Evolutionary conservation across 2,797 vertebrate genomes (phyloP), one percentile per base, ranked within the genome.

Genomic region (Kryptolebias ocellatus): DNA sequence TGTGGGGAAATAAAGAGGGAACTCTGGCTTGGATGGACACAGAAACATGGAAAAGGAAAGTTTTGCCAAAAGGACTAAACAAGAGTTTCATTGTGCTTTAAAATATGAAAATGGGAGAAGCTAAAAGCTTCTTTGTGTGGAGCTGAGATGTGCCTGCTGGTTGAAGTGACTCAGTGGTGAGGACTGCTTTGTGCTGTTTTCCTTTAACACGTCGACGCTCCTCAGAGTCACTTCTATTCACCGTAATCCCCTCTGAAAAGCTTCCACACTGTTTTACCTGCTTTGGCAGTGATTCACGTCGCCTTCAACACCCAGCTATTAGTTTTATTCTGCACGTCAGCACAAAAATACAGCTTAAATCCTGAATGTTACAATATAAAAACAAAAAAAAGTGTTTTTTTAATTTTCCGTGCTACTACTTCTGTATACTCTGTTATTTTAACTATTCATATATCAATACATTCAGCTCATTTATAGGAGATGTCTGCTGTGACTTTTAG

Each of bases 81-180:
- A 53, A 59, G 53, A 16, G 2, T 17, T 39, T 53, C 4, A 47
- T 29, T 59, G 42, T 62, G 16, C 8, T 66, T 11, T 20, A 18
- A 51, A 16, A 57, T 9, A 2, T 61, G 16, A 10, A 49, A 24
- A 27, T n/a, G 31, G 4, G 27, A 72, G 9, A 58, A 49, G 66
- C n/a, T 2, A 47, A 39, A 29, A 12, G 2, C 3, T 34, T 56
- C 29, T 60, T 64, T 31, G 17, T 63, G 76, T 78, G 65, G 65
- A 67, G 60, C 14, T 64, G 20, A 64, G 16, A 47, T 12, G 24
- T 39, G 9, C 68, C 27, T 69, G 12, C 3, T 50, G 24, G 31
- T 51, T 10, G 42, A 15, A 53, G 24, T 75, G 67, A 75, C 28
- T 81, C 60, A 66, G 0, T 1, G 0, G 3, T 15, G n/a, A 20